Conservation (phyloP, 2,113 vertebrate genomes). For the Nettapus auritus region DNA sequence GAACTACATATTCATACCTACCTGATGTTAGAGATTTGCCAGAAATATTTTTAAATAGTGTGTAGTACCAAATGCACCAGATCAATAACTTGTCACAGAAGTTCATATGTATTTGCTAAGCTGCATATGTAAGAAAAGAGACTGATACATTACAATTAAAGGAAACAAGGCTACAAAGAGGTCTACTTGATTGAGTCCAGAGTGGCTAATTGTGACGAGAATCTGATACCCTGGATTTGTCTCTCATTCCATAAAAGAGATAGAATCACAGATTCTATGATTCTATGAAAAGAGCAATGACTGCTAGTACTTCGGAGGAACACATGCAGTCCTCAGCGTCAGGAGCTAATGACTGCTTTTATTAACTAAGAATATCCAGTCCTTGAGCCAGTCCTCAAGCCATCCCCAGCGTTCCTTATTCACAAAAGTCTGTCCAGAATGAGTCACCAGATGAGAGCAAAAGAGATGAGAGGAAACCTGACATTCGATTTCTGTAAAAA, state of each 20-base stretch:
- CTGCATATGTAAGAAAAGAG: neutral
- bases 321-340: neutral
- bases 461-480: neutral
- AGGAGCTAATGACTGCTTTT: neutral
- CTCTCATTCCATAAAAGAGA: neutral
- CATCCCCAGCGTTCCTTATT: neutral
- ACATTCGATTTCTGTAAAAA: neutral
- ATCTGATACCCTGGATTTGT: neutral
- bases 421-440: neutral
- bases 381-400: neutral
- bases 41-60: neutral
- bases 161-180: neutral
- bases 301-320: neutral
- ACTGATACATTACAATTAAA: neutral
- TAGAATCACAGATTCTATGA: no score
- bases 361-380: neutral
- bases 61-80: neutral
- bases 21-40: neutral
- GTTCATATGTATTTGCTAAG: neutral
- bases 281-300: neutral
- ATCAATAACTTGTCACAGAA: neutral
- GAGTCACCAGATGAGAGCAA: neutral
- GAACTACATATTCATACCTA: neutral
- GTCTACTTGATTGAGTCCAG: neutral
- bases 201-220: fast-evolving